Conservation (phyloP, 2,888 invertebrate species). For the Callosobruchus maculatus region DNA sequence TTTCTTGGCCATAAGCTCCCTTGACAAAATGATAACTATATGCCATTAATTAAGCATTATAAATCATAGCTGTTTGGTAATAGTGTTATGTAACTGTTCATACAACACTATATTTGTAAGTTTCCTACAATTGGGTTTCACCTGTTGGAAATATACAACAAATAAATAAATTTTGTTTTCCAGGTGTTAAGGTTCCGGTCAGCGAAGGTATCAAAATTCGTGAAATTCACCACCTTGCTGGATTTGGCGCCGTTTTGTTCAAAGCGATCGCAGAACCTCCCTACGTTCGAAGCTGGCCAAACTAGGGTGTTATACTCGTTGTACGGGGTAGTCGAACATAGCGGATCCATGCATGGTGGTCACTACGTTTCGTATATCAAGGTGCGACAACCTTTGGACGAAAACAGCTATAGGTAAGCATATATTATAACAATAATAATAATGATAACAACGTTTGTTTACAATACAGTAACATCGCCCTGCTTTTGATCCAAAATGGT, state of each 20-base stretch:
- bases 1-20: too few species aligned
- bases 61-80: too few species aligned
- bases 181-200: conserved; percentile 54
- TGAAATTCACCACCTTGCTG: conserved; percentile 80
- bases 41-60: too few species aligned
- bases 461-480: too few species aligned
- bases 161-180: conserved; percentile 12
- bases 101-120: too few species aligned
- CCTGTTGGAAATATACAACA: too few species aligned
- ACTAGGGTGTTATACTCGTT: conserved; percentile 72
- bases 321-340: conserved; percentile 94
- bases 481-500: too few species aligned
- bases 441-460: background rate
- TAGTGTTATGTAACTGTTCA: too few species aligned
- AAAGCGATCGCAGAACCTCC: conserved; percentile 57
- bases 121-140: too few species aligned
- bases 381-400: conserved; percentile 62
- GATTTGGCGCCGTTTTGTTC: conserved; percentile 92
- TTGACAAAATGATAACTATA: too few species aligned
- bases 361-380: conserved; percentile 96
- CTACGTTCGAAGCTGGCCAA: conserved; percentile 46
- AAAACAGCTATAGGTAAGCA: conserved; percentile 56
- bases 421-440: background rate
- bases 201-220: conserved; percentile 79
- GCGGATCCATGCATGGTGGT: conserved; percentile 84